Percentiles rank a stretch among this genome's conserved stretches.
phyloP scores from a whole-genome alignment of 2,888 invertebrate species.

The Hipparchia sbordonii region DNA sequence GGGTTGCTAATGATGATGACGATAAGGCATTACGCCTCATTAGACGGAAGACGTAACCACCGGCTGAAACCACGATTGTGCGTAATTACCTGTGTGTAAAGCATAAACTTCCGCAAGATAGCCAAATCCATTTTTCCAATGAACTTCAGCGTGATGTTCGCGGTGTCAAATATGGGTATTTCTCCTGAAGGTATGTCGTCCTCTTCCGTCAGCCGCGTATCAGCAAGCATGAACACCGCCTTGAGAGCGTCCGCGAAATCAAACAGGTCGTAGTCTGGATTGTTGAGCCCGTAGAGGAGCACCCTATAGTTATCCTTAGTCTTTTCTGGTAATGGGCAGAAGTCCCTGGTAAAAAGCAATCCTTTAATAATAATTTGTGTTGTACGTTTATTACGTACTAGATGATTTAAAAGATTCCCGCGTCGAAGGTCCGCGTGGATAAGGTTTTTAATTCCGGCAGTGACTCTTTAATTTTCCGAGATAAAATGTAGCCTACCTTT shows the following conservation, averaged over 20 bases:
- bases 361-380: too few relatives aligned
- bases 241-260: conserved; percentile 86
- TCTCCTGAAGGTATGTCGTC: conserved; percentile 85
- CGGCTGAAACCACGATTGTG: too few relatives aligned
- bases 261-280: conserved; percentile 85
- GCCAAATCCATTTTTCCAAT: conserved; percentile 85
- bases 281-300: conserved; percentile 85
- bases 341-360: conserved; percentile 79
- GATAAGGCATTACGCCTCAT: too few relatives aligned
- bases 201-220: conserved; percentile 85
- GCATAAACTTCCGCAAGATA: conserved; percentile 86
- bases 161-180: conserved; percentile 88
- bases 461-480: too few relatives aligned
- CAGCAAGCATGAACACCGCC: conserved; percentile 88
- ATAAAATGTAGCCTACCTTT: too few relatives aligned
- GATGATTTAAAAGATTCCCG: too few relatives aligned
- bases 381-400: too few relatives aligned
- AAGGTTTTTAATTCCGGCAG: too few relatives aligned
- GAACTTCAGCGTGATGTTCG: conserved; percentile 85
- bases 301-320: conserved; percentile 87
- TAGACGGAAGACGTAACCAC: too few relatives aligned
- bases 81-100: conserved; percentile 84
- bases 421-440: too few relatives aligned
- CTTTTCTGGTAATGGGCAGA: conserved; percentile 85
- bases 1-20: too few relatives aligned